Base-by-base conservation (phyloP, 2,888 invertebrate species). In the Rutpela maculata region DNA sequence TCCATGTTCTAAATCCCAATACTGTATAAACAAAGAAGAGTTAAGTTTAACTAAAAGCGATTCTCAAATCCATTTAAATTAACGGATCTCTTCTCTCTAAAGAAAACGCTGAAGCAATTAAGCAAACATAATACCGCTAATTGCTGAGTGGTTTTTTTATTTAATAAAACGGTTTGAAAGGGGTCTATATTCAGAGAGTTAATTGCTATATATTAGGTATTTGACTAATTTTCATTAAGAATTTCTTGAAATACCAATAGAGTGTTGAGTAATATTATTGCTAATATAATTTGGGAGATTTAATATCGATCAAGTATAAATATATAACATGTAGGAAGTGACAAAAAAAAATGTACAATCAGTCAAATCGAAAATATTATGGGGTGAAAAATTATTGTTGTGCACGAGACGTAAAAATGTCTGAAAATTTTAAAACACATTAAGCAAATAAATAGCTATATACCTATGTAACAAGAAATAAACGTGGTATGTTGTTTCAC, bases 61-160 rank as follows among this genome's bases (percentile, higher is more conserved):
- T 31, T 69, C 59, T 69, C 57, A 12, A 59, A 59, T 35, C 35
- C 69, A 59, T 38, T 59, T 57, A 38, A 57, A 35, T 69, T 59
- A 69, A 38, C 69, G 35, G 57, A 26, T 57, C 57, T 62, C n/a
- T 15, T 65, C 18, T 17, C 57, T 35, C 18, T 19, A 57, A 57
- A 69, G 59, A 57, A 57, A 69, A 59, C 15, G 57, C n/a, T 62
- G 70, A 73, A 66, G 79, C 77, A 82, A 84, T 84, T 84, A 82
- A 69, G 77, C 80, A 81, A 82, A 81, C 78, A 84, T 84, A 84
- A 84, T 82, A 78, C 78, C 79, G 75, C 80, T 84, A 82, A 84
- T 84, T 84, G 79, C 79, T 75, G 82, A 82, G 80, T 80, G 79
- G 77, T 62, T 79, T 80, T 80, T 35, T 78, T 75, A 70, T 75